Evolutionary conservation across 2,113 vertebrate species (phyloP).

Genomic region (Brachyhypopomus gauderio): DNA sequence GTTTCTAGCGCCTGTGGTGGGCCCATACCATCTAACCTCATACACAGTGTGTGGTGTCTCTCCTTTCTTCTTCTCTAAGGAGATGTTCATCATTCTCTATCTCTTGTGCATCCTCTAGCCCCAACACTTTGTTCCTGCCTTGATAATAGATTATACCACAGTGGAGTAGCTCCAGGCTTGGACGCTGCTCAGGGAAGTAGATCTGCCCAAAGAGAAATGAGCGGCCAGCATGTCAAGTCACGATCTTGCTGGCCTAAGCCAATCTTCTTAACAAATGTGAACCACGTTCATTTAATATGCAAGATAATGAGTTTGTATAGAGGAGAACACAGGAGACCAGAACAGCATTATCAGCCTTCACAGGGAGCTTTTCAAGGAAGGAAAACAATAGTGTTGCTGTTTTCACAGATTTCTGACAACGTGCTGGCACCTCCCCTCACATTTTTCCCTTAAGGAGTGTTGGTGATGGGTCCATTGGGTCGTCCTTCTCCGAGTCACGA

Average conservation of each 20-base stretch:
- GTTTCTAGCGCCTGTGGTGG: neutral
- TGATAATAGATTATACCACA: slow-evolving; percentile 10
- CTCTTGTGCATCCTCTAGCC: too few relatives aligned
- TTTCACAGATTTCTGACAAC: too few relatives aligned
- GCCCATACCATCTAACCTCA: neutral
- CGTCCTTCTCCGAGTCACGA: too few relatives aligned
- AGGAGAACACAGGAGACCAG: neutral
- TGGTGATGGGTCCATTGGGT: too few relatives aligned
- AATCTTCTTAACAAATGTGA: slow-evolving; percentile 38
- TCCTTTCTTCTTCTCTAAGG: neutral
- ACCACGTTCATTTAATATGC: slow-evolving; percentile 14
- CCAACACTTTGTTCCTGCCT: too few relatives aligned
- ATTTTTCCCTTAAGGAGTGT: too few relatives aligned
- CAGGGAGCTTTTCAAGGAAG: too few relatives aligned
- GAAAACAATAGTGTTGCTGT: too few relatives aligned
- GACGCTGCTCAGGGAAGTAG: neutral
- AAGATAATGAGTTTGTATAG: slow-evolving; percentile 7
- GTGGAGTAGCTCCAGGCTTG: neutral
- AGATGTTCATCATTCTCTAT: too few relatives aligned
- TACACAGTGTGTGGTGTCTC: neutral
- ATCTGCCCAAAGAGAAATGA: neutral
- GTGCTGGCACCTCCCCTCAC: too few relatives aligned
- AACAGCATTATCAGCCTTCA: slow-evolving; percentile 19
- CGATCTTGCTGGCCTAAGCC: neutral
- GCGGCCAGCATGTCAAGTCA: neutral